Evolutionary conservation across 2,888 invertebrate species (phyloP), one percentile per base, ranked within the genome.

Genomic region (Nymphalis polychloros): DNA sequence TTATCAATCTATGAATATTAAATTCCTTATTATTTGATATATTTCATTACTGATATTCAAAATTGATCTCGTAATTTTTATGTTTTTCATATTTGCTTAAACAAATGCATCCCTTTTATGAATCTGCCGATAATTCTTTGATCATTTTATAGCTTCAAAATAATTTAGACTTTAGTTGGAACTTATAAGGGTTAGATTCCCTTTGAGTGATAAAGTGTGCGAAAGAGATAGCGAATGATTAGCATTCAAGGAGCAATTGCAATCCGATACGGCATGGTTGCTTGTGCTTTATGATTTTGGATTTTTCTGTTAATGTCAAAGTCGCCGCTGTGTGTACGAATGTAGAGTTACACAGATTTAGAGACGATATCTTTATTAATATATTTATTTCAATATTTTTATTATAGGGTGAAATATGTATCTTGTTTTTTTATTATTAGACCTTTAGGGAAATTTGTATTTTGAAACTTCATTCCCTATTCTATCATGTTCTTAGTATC

Each of bases 251-350:
- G 76, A 81, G 88, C 87, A 85, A 84, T 86, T 80, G 91, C 88
- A 89, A 91, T 85, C 87, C 87, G 90, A 91, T 89, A 80, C 77
- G 73, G 72, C 75, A 78, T 77, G 78, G 83, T 73, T 78, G 81
- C 79, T 76, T 78, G 86, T 90, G 88, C 82, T 92, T 92, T 92
- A 92, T 86, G 91, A 87, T 89, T 89, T 89, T 89, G 89, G 90
- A 90, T 89, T 89, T 88, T 88, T 88, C 89, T 90, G 91, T 90
- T 86, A 85, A 84, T 86, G 89, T 89, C 90, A 90, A 89, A 91
- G 90, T 82, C 81, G 85, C 90, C 90, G 89, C 89, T 82, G 85
- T 80, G 76, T 20, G 50, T 82, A 82, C 77, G 67, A 72, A 64
- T 72, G 72, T 66, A 76, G 78, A 50, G 62, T 68, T 70, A 31